phyloP scores from a whole-genome alignment of 2,888 invertebrate genomes.

The Euclidia mi region DNA sequence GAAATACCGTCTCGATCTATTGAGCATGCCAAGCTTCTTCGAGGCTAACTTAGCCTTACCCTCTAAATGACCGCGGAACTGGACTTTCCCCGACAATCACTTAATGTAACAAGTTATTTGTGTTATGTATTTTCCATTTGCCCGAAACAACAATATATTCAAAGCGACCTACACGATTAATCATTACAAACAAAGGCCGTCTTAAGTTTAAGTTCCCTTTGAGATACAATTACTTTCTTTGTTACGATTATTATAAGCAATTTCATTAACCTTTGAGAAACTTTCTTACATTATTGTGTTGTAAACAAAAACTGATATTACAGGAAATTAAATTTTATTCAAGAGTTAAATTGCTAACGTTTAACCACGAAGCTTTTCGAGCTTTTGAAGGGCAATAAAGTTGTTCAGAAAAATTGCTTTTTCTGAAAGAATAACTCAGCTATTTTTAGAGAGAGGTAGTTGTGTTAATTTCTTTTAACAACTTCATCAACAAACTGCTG shows the following conservation, averaged over 20 bases:
- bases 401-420: no score
- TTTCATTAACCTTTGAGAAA: conserved; percentile 41
- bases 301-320: conserved; percentile 40
- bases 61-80: no score
- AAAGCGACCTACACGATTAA: conserved; percentile 69
- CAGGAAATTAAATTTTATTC: conserved; percentile 50
- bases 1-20: no score
- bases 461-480: no score
- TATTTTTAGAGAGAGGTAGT: no score
- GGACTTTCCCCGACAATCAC: no score
- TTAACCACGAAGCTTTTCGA: no score
- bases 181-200: conserved; percentile 61
- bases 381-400: no score
- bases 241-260: conserved; percentile 49
- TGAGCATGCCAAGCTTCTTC: no score
- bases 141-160: conserved; percentile 35
- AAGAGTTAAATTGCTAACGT: conserved; percentile 27
- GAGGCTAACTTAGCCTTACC: no score
- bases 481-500: no score
- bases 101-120: conserved; percentile 54
- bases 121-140: conserved; percentile 61
- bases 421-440: no score
- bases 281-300: conserved; percentile 37
- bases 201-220: conserved; percentile 63
- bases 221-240: conserved; percentile 64